phyloP scores from a whole-genome alignment of 1,140 invertebrate species.

The Magallana gigas region DNA sequence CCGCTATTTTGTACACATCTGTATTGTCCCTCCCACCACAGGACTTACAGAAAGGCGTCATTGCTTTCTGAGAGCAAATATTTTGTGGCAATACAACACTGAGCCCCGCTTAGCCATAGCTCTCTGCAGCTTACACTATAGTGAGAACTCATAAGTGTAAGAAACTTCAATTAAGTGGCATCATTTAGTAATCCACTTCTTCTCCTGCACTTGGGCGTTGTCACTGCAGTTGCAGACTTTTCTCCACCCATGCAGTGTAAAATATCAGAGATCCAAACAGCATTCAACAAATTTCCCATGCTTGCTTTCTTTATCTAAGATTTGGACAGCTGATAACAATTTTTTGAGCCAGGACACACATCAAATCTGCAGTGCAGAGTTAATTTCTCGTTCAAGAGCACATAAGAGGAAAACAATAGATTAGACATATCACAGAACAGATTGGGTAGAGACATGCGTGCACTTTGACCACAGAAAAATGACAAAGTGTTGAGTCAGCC shows the following conservation, averaged over 20 bases:
- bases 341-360: background rate
- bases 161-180: background rate
- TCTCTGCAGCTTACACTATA: background rate
- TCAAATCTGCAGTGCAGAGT: background rate
- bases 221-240: background rate
- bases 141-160: background rate
- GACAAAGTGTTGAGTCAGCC: conserved; percentile 27
- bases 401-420: too few species aligned
- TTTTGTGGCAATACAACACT: background rate
- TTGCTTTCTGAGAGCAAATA: background rate
- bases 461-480: background rate
- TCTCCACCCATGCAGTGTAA: background rate
- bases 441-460: background rate
- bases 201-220: background rate
- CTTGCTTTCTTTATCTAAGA: background rate
- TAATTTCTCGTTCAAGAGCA: background rate
- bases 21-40: conserved; percentile 6
- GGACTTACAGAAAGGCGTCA: background rate
- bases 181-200: background rate
- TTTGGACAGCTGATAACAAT: background rate
- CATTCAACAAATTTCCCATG: background rate
- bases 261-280: background rate
- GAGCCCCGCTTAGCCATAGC: too few species aligned
- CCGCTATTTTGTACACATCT: conserved; percentile 26
- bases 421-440: background rate